Evolutionary conservation across 2,113 vertebrate species (phyloP), one percentile per base, ranked within the genome.

Genomic region (Octodon degus): DNA sequence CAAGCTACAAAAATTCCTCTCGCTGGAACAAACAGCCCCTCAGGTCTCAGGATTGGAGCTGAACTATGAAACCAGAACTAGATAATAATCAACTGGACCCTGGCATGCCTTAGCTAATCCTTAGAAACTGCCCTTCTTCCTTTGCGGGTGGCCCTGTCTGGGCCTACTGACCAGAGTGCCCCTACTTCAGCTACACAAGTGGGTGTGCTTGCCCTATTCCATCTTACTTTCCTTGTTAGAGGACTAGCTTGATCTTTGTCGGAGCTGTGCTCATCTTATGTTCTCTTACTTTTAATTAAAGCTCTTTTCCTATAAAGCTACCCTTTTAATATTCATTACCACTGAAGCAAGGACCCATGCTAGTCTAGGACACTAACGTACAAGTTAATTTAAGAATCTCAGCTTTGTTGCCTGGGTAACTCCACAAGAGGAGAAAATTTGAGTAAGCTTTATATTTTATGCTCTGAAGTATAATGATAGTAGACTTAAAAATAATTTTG

Each of bases 401-500:
- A 53, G 5, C 50, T 91, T 9, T 50, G 58, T 83, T 27, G 43
- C 43, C 65, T 62, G 9, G 82, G 5, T 67, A 62, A 55, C 1
- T 22, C 47, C 58, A 82, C 19, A 30, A 90, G 60, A 62, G 1
- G 34, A 67, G 30, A 74, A 81, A 50, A 65, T 47, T 65, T 67
- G 10, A 24, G 47, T 19, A 95, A 81, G 3, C 22, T 88, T 90
- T 70, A 47, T 87, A 84, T 50, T 80, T n/a, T 82, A 4, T 43
- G 30, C 34, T 68, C 79, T 63, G 22, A 63, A 65, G 11, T 90
- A 77, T 70, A 89, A 86, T 86, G 30, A 55, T 7, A 65, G 43
- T n/a, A 95, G 63, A 62, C 55, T 53, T 77, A 22, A 81, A 76
- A 87, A 81, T 92, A 89, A 76, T 32, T 14, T 55, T 91, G 50